Base-by-base conservation (phyloP, 2,797 vertebrate species). In the Sebastes minor region DNA sequence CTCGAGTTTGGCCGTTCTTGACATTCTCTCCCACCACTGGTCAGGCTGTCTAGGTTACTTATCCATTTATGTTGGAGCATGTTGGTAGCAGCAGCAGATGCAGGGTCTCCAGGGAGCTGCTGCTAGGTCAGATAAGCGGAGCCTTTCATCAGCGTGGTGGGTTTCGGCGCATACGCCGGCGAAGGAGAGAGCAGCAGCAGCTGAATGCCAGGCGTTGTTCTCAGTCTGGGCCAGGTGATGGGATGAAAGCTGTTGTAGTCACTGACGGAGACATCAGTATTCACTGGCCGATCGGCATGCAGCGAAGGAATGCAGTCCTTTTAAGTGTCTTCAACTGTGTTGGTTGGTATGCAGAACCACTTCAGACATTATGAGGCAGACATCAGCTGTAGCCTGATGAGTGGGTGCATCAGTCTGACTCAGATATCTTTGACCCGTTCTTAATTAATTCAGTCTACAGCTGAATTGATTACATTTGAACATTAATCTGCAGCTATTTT, bases 151-250 rank as follows among this genome's bases (percentile, higher is more conserved):
- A 71, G 76, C 1, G 10, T 1, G 8, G 71, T 61, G 74, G 67
- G 69, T 81, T 81, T 79, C 78, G 38, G 78, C 20, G 18, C 62
- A 55, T 61, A 71, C 33, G 16, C 59, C 18, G 13, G 32, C 56
- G 75, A 71, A 71, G 86, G 66, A 66, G 72, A 86, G 70, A 22
- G 38, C 33, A 16, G 60, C 33, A 25, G 55, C 62, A 80, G 67
- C 55, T 89, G 82, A 92, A 92, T 89, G 82, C 62, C 20, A 53
- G 60, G 61, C 80, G 69, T 88, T 90, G 79, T 93, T 69, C 66
- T 79, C 46, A 33, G 79, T n/a, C 67, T 2, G 22, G 77, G n/a
- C 87, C 91, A 94, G 91, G 91, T 92, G 91, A 93, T 76, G 80
- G 83, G 75, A 89, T 61, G 78, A 84, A 86, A 83, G 61, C 78